Evolutionary conservation across 1,140 invertebrate genomes (phyloP), one percentile per base, ranked within the genome.

Genomic region (Achroia grisella): DNA sequence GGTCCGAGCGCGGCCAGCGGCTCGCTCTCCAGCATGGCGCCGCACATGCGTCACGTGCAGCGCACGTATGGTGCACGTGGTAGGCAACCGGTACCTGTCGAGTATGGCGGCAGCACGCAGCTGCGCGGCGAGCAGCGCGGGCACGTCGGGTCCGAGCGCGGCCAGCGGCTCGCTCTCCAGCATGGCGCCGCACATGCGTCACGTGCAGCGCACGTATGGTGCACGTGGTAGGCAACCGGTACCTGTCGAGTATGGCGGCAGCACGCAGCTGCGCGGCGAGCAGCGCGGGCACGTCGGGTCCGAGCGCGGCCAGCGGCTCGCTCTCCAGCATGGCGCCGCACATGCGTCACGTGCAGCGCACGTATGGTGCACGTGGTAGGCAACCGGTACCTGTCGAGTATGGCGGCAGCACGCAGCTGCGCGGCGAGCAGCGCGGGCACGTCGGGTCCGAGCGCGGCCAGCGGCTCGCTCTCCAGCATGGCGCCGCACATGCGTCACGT

Each of bases 201-300:
- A n/a, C n/a, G n/a, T n/a, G n/a, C n/a, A n/a, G n/a, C n/a, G n/a
- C n/a, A n/a, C n/a, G n/a, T n/a, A n/a, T n/a, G n/a, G n/a, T n/a
- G n/a, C n/a, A n/a, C n/a, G n/a, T n/a, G n/a, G n/a, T n/a, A n/a
- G n/a, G n/a, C n/a, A n/a, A n/a, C n/a, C n/a, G n/a, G n/a, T n/a
- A 90, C 90, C 90, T 92, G 71, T 95, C 91, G 92, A 97, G 95
- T 37, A 95, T 88, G 15, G 96, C 91, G 36, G 95, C 91, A 29
- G 94, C 93, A 54, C 95, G 92, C n/a, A 95, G 94, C 82, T 97
- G 95, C 56, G 94, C 91, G 15, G 97, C 92, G 10, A 98, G 85
- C 30, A 97, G 85, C 42, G 91, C 88, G 39, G 94, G 92, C 42
- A 97, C 90, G 34, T 93, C 93, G 14, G 90, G 88, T 2, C 95